Evolutionary conservation across 2,113 vertebrate species (phyloP), one percentile per base, ranked within the genome.

Genomic region (Corythaeola cristata): DNA sequence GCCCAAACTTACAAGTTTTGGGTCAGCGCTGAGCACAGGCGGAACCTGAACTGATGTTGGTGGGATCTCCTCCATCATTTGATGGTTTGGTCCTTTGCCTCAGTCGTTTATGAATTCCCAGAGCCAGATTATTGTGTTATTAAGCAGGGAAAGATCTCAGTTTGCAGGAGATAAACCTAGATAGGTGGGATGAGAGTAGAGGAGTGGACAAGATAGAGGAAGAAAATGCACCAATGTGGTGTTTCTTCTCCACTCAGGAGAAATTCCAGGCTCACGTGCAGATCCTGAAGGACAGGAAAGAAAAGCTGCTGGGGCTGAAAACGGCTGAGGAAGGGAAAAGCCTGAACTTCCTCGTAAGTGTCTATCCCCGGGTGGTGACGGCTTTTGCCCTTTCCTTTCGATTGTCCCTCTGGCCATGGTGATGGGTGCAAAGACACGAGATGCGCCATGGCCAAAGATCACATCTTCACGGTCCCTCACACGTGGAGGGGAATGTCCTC

Each of bases 221-320:
- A 33, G 39, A 21, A 8, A 49, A 33, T 6, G 22, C 27, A 4
- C 28, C 18, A 5, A 33, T 0, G 1, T 5, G 0, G 3, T 0
- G 23, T 7, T 85, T n/a, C 21, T 17, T 78, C 21, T 60, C 35
- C 41, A 5, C 24, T 1, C 85, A 98, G 98, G 97, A 98, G 85
- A 96, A 97, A 69, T 47, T 98, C 67, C 91, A 97, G 93, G 96
- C 95, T 73, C 97, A 97, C 2, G 44, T 93, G 64, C 81, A 69
- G 47, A n/a, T 39, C 47, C 89, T 98, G 68, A 97, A 81, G 90
- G 96, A 83, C 64, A 96, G 90, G 79, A 93, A 74, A 20, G 97
- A 98, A 35, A 96, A 96, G 63, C 93, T 98, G 33, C 77, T 96
- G 90, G 81, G 78, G 64, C 81, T 96, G 73, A 98, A 97, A 45